Evolutionary conservation across 2,113 vertebrate genomes (phyloP), one percentile per base, ranked within the genome.

Genomic region (Tinamus guttatus): DNA sequence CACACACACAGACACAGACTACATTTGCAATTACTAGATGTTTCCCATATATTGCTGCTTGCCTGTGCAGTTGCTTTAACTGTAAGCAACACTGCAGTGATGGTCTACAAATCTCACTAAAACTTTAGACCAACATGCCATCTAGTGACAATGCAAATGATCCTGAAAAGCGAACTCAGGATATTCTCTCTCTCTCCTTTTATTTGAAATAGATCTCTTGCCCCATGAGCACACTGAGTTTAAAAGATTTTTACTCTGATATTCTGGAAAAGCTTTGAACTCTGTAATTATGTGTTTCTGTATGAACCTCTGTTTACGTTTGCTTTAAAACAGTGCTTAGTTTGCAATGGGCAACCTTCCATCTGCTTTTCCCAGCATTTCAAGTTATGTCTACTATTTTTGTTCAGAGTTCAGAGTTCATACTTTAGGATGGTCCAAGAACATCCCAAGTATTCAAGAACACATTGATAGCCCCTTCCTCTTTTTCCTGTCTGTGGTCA

Each of bases 111-210:
- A 27, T 52, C 36, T 69, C 43, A 81, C 56, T 81, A 71, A 97
- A 96, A 91, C 41, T 86, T 90, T 88, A 91, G 92, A 47, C 84
- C 76, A 20, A 95, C 94, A 52, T 96, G 96, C 96, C 96, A 97
- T 63, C 96, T 97, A 97, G 96, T 96, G 97, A 95, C 91, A 76
- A 74, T 0, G 1, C 6, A 74, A 74, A 11, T 62, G 52, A 92
- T 85, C 9, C 90, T 82, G 79, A 60, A 96, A 90, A 81, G 5
- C 27, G 80, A 38, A 81, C 6, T 49, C 18, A 0, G 15, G 32
- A 25, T 13, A 56, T 56, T 56, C 38, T 28, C 45, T 80, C 83
- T 40, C 69, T 73, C 34, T 13, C 43, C 15, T 71, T 91, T 88
- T 32, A 74, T 13, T 82, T 56, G 63, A 89, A 91, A 73, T 5